A percentile compares a stretch with the other conserved stretches of the same genome.
Evolutionary conservation across 2,888 invertebrate species (phyloP).

Genomic region (Sthenelais limicola): DNA sequence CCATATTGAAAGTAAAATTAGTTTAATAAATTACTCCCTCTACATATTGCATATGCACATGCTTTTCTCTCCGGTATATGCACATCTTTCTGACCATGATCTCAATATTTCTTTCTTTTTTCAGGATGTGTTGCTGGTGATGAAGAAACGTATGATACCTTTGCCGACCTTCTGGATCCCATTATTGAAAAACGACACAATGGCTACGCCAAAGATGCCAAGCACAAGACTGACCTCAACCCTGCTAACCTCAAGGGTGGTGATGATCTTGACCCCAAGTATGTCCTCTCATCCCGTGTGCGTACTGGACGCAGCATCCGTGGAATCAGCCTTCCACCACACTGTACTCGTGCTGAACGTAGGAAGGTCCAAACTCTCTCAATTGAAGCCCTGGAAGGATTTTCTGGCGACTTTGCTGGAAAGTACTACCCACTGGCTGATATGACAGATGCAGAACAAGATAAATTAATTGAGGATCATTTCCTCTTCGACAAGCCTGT

Average conservation of each 20-base stretch:
- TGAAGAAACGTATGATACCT: constrained; percentile 49
- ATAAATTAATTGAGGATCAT: constrained; percentile 54
- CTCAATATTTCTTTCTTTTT: background rate
- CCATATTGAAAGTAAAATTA: too few relatives aligned
- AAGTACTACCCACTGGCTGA: constrained; percentile 52
- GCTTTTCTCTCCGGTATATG: too few relatives aligned
- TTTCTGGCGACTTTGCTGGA: constrained; percentile 47
- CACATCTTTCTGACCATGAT: too few relatives aligned
- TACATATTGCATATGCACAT: too few relatives aligned
- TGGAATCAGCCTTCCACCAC: constrained; percentile 48
- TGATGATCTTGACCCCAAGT: constrained; percentile 49
- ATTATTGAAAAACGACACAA: constrained; percentile 51
- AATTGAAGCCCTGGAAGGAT: constrained; percentile 45
- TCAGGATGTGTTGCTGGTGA: constrained; percentile 48
- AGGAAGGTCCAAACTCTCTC: constrained; percentile 50
- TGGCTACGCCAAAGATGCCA: constrained; percentile 47
- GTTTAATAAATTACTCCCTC: too few relatives aligned
- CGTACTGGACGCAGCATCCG: constrained; percentile 52
- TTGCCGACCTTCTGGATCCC: constrained; percentile 50
- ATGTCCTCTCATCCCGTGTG: constrained; percentile 50
- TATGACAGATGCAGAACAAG: constrained; percentile 50
- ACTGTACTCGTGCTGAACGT: constrained; percentile 51
- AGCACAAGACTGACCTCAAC: constrained; percentile 50
- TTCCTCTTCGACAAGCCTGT: constrained; percentile 54
- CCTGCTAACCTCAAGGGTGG: constrained; percentile 72